Evolutionary conservation across 37 sponge, comb jelly and placozoan species (phyloP), one percentile per base, ranked within the genome.

Genomic region (Bolinopsis microptera): DNA sequence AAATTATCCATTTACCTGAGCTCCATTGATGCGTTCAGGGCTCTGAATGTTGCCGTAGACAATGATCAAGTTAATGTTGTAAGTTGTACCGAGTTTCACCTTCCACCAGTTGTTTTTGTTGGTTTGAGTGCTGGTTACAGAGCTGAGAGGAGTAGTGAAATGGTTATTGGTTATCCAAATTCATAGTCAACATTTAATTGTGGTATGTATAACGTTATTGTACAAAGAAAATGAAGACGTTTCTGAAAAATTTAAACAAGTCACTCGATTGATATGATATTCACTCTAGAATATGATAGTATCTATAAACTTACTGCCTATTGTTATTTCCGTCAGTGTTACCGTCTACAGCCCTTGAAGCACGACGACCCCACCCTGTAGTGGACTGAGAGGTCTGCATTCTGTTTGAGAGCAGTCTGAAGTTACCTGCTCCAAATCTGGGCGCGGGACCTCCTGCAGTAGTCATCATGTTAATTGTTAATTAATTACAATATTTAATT

Each of bases 61-160:
- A n/a, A 72, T 3, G 26, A 72, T n/a, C 31, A 72, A 72, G 75
- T 72, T 72, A 21, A 72, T 72, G 18, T 72, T 8, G 26, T 72
- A 30, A 3, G 3, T 72, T 8, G 26, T n/a, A 23, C 75, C 75
- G 5, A 72, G 31, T 23, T 72, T n/a, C 26, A 72, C 75, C 75
- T 30, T n/a, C 75, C 75, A 72, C 75, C 75, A 72, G 75, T 72
- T 72, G 75, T 72, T 72, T n/a, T 28, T 72, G 75, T 28, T 28
- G 26, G 26, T 24, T 72, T 28, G 75, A 21, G 75, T 30, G 75
- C 18, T 8, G 18, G 31, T 24, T 3, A 72, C 75, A 2, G 75
- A 48, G 61, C 61, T 48, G 61, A 48, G n/a, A n/a, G 13, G 61
- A 48, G 5, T 48, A 18, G 13, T 48, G 61, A 18, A 18, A 18